Percentiles rank a stretch among this genome's conserved stretches.
These are phyloP conservation scores for Galeopterus variegatus DNA, from an alignment of 2,113 vertebrate genomes.

Conservation along the genomic window DNA sequence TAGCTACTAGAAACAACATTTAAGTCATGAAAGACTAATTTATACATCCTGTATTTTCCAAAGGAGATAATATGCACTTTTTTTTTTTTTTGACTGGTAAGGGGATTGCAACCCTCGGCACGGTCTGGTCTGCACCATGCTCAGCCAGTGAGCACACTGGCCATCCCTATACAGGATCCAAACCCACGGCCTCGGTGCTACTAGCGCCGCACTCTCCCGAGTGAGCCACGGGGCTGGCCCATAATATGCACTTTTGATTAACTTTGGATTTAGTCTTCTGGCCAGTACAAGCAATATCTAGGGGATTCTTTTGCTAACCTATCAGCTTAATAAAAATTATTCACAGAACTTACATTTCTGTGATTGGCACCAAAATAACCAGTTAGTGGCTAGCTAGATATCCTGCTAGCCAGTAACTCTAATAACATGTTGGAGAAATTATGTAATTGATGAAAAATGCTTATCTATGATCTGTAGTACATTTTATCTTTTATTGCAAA, in stretches of 20 bases:
- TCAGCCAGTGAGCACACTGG: too few relatives aligned
- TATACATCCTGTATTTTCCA: neutral
- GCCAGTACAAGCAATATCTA: constrained; percentile 29
- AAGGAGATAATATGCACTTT: neutral
- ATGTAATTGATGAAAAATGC: neutral
- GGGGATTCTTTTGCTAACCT: constrained; percentile 18
- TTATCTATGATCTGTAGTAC: neutral
- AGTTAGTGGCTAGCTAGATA: neutral
- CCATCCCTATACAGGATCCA: too few relatives aligned
- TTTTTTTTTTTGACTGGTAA: neutral
- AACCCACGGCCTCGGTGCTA: too few relatives aligned
- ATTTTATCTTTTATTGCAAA: constrained; percentile 28
- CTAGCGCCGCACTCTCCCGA: too few relatives aligned
- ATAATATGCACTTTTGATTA: neutral
- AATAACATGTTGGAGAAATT: constrained; percentile 31
- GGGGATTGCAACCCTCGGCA: too few relatives aligned
- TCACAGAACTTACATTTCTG: constrained; percentile 26
- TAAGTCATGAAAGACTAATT: constrained; percentile 40
- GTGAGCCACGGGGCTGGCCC: too few relatives aligned
- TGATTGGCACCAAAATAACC: neutral
- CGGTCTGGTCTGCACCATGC: too few relatives aligned
- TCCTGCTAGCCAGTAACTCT: neutral
- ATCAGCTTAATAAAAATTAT: constrained; percentile 51
- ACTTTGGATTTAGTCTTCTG: constrained; percentile 39
- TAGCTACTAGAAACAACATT: constrained; percentile 14